Base-by-base conservation (phyloP, 2,888 invertebrate genomes). In the Euplexia lucipara region DNA sequence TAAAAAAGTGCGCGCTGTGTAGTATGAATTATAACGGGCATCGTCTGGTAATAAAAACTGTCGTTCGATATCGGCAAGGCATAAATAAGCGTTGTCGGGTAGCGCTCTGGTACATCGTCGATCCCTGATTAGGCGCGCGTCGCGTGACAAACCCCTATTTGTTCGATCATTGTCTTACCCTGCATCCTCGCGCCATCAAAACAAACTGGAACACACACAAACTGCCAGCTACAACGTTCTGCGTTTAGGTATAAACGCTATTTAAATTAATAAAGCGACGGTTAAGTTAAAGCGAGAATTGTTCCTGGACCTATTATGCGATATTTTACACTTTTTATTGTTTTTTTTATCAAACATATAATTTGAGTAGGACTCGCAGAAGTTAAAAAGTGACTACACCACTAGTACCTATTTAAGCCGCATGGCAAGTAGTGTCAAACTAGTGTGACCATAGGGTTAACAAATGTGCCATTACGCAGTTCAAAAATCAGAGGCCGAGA, bases 121-220 rank as follows among this genome's bases (percentile, higher is more conserved):
- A 94, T 94, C 84, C 83, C 88, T 90, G 95, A 95, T 95, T 94
- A 94, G 90, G 83, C 81, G 73, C 75, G 80, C 83, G 72, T 95
- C 84, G 95, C 95, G 95, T 95, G 95, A 94, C 95, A 90, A 92
- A 92, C 83, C 88, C 88, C 94, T 94, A 95, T 95, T 95, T 94
- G 95, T 94, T 90, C 88, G 91, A 93, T 93, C 92, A 93, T 94
- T 94, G 94, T 94, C 92, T 92, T 86, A 81, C 80, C 74, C 90
- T 87, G 91, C 91, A 91, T 91, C 91, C 91, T 89, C 88, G 87
- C 90, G 82, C 90, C 89, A 91, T 92, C 91, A 88, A 86, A 88
- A 90, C 86, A 83, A 84, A 86, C 84, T 73, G 87, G 89, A 88
- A 89, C 91, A 91, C 91, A 91, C 91, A 91, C 87, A 88, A 86